Base-by-base conservation (phyloP, 1,140 invertebrate species). In the Hylyphantes graminicola region DNA sequence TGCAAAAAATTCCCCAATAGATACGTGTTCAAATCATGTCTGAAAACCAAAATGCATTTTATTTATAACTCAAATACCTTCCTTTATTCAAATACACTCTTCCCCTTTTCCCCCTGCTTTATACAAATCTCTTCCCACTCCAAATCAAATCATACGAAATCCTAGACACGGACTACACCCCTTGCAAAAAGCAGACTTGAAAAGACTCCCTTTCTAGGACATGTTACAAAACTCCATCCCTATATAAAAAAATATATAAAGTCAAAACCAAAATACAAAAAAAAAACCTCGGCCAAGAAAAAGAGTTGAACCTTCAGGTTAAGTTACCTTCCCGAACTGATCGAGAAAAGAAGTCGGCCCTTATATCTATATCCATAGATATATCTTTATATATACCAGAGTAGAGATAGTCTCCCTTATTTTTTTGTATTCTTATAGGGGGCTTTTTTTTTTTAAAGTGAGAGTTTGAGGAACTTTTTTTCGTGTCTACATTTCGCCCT, bases 241-340 rank as follows among this genome's bases (percentile, higher is more conserved):
- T 6, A n/a, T 12, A 61, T 12, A 61, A 61, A 17, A 61, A 61
- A 17, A 61, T 3, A 17, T 61, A 17, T 15, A 61, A 61, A 12
- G 17, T 61, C 57, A 15, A 12, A 61, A 61, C 57, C 57, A 12
- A 12, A 61, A 15, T 61, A 12, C 12, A 61, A 61, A 17, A 61
- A 61, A 17, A 61, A 61, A 17, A 61, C 12, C 1, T 6, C 17
- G 57, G 12, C 17, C 57, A 35, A 35, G 35, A 48, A 64, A 48
- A 76, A 63, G 67, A 55, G 61, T 61, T 80, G 55, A 81, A 68
- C 67, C 79, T 81, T 81, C 79, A 73, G 67, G 67, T 81, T 81
- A 72, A 81, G 68, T 73, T 81, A 72, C 79, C 79, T 67, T 73
- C 64, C 64, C 73, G 79, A 81, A 81, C 73, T 81, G 67, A 81